Conservation (phyloP, 37 sponge, comb jelly and placozoan species). For the Halichondria panicea region DNA sequence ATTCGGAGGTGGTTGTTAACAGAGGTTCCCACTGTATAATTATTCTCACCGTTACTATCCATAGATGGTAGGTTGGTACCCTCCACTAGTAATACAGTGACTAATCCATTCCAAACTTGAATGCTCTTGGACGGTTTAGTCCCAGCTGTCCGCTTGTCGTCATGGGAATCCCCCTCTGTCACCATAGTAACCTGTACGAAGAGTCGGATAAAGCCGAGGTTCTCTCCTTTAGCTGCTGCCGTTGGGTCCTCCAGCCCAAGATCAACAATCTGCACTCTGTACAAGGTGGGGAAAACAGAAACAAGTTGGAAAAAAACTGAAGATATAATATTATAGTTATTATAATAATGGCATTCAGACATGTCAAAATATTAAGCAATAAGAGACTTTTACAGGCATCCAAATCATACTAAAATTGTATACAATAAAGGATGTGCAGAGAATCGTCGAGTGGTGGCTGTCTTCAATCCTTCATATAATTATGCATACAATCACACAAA, state of each 20-base stretch:
- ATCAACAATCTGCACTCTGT: constrained; percentile 15
- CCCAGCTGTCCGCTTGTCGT: too few relatives aligned
- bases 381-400: too few relatives aligned
- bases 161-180: not conserved
- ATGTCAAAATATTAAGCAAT: not conserved
- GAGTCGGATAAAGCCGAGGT: constrained; percentile 46
- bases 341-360: not conserved
- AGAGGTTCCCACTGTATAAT: too few relatives aligned
- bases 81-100: constrained; percentile 71
- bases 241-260: constrained; percentile 30
- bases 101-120: constrained; percentile 41
- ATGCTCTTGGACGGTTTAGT: not conserved
- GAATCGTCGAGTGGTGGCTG: too few relatives aligned
- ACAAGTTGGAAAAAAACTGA: not conserved
- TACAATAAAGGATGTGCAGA: too few relatives aligned
- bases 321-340: too few relatives aligned
- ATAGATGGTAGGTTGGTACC: constrained; percentile 73
- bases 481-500: too few relatives aligned
- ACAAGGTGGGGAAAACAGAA: not conserved
- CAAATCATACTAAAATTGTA: too few relatives aligned
- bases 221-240: constrained; percentile 1
- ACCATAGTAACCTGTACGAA: constrained; percentile 7
- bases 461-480: too few relatives aligned
- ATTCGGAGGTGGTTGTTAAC: too few relatives aligned
- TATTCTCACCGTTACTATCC: constrained; percentile 90